phyloP scores from a whole-genome alignment of 2,797 vertebrate species.

The Gymnothorax javanicus region DNA sequence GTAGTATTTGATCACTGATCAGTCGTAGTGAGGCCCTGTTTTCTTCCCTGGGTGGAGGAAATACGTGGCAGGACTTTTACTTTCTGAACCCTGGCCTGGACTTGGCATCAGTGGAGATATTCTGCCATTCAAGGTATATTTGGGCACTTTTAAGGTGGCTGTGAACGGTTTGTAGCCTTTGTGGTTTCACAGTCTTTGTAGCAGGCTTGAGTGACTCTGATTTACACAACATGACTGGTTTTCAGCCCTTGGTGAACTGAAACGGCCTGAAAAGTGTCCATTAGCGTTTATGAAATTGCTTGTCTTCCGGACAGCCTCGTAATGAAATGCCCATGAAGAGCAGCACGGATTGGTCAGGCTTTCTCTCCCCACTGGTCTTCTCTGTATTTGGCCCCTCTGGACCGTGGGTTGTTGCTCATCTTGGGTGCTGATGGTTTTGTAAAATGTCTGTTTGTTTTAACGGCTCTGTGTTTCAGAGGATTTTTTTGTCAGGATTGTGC shows the following conservation, averaged over 20 bases:
- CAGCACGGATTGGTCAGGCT: neutral
- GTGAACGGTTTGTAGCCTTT: neutral
- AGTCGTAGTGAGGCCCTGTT: neutral
- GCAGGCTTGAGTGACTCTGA: neutral
- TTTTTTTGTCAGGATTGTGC: neutral
- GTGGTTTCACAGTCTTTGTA: neutral
- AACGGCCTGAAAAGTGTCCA: neutral
- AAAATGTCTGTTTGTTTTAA: neutral
- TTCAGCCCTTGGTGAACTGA: neutral
- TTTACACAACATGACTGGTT: neutral
- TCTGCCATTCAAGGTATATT: neutral
- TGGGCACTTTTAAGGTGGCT: neutral
- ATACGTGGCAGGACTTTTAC: no score
- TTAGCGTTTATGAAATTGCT: constrained; percentile 7
- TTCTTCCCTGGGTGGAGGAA: neutral
- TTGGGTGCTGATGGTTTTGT: neutral
- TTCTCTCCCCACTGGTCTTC: neutral
- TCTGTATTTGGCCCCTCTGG: neutral
- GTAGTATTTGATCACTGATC: neutral
- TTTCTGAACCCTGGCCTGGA: no score
- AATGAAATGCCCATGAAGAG: neutral
- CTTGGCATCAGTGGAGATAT: neutral
- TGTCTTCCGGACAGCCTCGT: constrained; percentile 10
- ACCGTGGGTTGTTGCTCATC: neutral
- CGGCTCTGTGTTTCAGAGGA: neutral